Evolutionary conservation across 2,888 invertebrate genomes (phyloP), one percentile per base, ranked within the genome.

Genomic region (Lepeophtheirus nordmannii): DNA sequence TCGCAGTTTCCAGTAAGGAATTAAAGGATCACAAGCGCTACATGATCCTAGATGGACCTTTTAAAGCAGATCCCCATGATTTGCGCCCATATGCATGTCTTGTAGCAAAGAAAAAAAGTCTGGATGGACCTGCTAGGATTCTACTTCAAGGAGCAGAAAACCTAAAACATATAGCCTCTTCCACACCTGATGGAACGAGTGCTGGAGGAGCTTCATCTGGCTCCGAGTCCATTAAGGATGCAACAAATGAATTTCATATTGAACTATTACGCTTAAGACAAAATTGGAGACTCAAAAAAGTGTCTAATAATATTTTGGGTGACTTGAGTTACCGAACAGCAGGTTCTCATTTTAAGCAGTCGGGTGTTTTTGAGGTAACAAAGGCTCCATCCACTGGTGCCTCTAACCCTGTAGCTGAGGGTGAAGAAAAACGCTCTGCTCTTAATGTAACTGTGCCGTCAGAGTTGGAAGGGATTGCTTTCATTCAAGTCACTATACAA

Each of bases 241-340:
- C 69, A 65, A 71, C 64, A 22, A 30, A 84, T 85, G 93, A 96
- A 75, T 96, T 96, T 74, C 93, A 96, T 72, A 87, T 90, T 67
- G 94, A 96, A 73, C 76, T 96, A 66, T 75, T 94, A 37, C 80
- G 89, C 68, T 78, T 96, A 59, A 77, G 96, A 53, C 93, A 94
- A 73, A 91, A 90, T 73, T 96, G 94, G 94, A 80, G 94, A 60
- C 76, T 96, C n/a, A 92, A 94, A 74, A 94, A 94, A 79, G 90
- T 92, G 0, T 90, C 91, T 0, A 92, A 90, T 74, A 85, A 88
- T 0, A 96, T 96, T 67, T 86, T 96, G 65, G 96, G 96, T 0
- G 96, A 96, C 77, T 81, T 96, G 9, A 94, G 94, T 75, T 96
- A 94, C 74, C 82, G 91, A 69, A 92, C 93, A 10, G 69, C 69